Percentiles rank a stretch among this genome's conserved stretches.
These are phyloP conservation scores for Muraenolepis orangiensis DNA, from an alignment of 2,797 vertebrate species.

Conservation along the genomic window DNA sequence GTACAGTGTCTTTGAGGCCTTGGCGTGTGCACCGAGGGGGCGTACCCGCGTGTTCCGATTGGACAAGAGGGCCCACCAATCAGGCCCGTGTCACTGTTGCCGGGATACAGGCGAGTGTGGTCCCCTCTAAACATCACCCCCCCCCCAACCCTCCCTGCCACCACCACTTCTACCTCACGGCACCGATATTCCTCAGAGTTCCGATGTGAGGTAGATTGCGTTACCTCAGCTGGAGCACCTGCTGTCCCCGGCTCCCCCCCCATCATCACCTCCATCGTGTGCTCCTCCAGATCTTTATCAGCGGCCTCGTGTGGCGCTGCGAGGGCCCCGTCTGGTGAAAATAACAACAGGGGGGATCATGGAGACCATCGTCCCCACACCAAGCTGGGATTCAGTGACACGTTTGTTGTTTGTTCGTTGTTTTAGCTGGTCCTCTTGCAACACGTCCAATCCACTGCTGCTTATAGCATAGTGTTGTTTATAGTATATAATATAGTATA, in stretches of 20 bases:
- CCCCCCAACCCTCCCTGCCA: constrained; percentile 78
- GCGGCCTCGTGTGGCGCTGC: constrained; percentile 9
- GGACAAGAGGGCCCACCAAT: constrained; percentile 79
- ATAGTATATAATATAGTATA: too few relatives aligned
- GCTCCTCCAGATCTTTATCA: constrained; percentile 33
- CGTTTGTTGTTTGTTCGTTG: not conserved
- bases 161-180: constrained; percentile 93
- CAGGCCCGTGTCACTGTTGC: constrained; percentile 73
- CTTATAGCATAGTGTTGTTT: too few relatives aligned
- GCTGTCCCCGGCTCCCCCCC: constrained; percentile 78
- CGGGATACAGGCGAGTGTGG: constrained; percentile 73
- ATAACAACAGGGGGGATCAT: not conserved
- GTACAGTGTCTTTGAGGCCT: constrained; percentile 71
- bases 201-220: constrained; percentile 83
- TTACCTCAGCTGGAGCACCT: constrained; percentile 82
- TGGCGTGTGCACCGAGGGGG: constrained; percentile 77
- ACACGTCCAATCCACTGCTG: not conserved
- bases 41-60: constrained; percentile 74
- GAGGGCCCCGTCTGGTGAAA: not conserved
- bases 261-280: constrained; percentile 57
- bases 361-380: not conserved
- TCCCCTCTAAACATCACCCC: constrained; percentile 83
- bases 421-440: not conserved
- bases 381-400: not conserved
- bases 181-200: constrained; percentile 93